These are phyloP conservation scores for Macrotis lagotis DNA, from an alignment of 2,113 vertebrate species.

Conservation along the genomic window DNA sequence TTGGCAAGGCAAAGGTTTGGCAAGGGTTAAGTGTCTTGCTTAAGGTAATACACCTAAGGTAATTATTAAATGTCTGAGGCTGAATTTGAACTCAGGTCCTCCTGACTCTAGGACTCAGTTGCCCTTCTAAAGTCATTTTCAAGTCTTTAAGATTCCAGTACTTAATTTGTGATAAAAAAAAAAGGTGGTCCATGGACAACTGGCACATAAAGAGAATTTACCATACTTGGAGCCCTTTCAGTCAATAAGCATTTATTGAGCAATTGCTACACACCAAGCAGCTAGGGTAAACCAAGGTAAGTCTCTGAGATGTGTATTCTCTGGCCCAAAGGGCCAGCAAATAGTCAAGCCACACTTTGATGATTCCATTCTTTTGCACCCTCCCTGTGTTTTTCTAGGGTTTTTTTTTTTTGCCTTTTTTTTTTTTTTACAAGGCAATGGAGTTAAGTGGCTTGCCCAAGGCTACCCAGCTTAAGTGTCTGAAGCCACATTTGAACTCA, in stretches of 20 bases:
- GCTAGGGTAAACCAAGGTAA: neutral
- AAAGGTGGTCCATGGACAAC: neutral
- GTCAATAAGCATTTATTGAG: neutral
- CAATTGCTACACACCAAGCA: neutral
- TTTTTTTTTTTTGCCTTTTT: too few relatives aligned
- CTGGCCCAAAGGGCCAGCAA: neutral
- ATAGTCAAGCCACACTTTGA: conserved; percentile 1
- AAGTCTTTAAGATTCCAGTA: neutral
- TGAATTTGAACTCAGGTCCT: too few relatives aligned
- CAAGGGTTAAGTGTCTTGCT: too few relatives aligned
- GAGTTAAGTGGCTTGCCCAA: too few relatives aligned
- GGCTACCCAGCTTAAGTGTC: too few relatives aligned
- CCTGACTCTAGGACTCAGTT: too few relatives aligned
- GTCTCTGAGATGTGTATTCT: neutral
- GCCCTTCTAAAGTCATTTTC: neutral
- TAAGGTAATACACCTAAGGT: too few relatives aligned
- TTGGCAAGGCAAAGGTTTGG: too few relatives aligned
- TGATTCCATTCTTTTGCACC: neutral
- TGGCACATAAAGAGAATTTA: neutral
- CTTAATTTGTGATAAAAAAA: neutral
- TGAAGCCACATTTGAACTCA: too few relatives aligned
- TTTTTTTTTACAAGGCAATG: too few relatives aligned
- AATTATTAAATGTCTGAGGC: too few relatives aligned
- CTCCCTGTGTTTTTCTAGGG: conserved; percentile 36
- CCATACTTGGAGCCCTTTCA: neutral